These are phyloP conservation scores for Poecilia wingei DNA, from an alignment of 2,797 vertebrate genomes.

Conservation along the genomic window DNA sequence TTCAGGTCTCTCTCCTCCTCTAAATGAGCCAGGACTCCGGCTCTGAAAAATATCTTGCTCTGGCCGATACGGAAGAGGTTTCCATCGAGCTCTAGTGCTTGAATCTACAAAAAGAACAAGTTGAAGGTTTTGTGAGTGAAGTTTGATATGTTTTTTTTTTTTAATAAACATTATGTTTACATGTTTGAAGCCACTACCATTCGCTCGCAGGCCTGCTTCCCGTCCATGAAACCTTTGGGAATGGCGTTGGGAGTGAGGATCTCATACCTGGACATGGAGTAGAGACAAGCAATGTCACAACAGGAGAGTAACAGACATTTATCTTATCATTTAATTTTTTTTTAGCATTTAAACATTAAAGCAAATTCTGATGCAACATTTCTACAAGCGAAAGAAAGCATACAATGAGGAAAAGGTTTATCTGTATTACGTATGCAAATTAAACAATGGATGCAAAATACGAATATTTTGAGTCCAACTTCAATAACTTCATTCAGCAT, in stretches of 20 bases:
- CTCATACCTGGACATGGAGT: constrained; percentile 87
- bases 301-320: neutral
- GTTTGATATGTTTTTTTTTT: neutral
- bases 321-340: neutral
- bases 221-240: constrained; percentile 98
- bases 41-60: constrained; percentile 99
- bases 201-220: constrained; percentile 96
- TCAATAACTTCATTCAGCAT: neutral
- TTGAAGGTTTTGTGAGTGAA: neutral
- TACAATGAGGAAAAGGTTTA: neutral
- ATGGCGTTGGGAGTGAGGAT: constrained; percentile 98
- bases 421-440: neutral
- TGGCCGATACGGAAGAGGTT: constrained; percentile 97
- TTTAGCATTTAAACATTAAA: neutral
- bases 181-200: constrained; percentile 83
- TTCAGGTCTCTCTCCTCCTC: constrained; percentile 98
- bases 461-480: neutral
- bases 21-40: constrained; percentile 95
- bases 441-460: neutral
- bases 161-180: neutral
- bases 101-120: constrained; percentile 81
- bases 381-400: neutral
- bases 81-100: constrained; percentile 91
- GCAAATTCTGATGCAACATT: neutral
- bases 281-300: constrained; percentile 4